Evolutionary conservation across 2,888 invertebrate genomes (phyloP).

Genomic region (Troilus luridus): DNA sequence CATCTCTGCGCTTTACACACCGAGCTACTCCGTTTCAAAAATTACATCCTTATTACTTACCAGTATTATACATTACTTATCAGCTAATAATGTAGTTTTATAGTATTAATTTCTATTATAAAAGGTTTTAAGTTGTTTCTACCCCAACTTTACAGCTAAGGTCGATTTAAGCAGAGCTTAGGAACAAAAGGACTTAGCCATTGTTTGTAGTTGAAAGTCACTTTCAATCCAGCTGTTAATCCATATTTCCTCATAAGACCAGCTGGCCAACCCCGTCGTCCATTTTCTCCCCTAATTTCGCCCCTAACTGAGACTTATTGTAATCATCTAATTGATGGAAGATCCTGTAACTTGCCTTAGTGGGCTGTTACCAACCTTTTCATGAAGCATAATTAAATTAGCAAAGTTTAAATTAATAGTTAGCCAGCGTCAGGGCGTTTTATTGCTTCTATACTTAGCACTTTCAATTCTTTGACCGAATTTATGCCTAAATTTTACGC

Average conservation of each 20-base stretch:
- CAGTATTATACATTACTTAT: too few relatives aligned
- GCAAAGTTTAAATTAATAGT: constrained; percentile 47
- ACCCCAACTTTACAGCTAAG: background rate
- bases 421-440: background rate
- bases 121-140: background rate
- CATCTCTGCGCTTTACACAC: too few relatives aligned
- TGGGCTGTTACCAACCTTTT: background rate
- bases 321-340: constrained; percentile 46
- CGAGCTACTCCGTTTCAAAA: too few relatives aligned
- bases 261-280: background rate
- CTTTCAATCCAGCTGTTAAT: constrained; percentile 22
- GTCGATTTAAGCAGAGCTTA: constrained; percentile 21
- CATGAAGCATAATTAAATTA: constrained; percentile 11
- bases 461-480: background rate
- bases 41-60: too few relatives aligned
- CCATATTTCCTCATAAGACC: constrained; percentile 28
- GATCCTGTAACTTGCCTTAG: background rate
- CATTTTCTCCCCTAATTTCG: background rate
- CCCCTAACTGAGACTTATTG: constrained; percentile 3
- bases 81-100: background rate
- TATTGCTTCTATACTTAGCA: background rate
- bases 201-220: constrained; percentile 22
- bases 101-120: background rate
- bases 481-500: background rate
- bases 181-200: background rate